Conservation (phyloP, 2,113 vertebrate genomes). For the Lasiurus cinereus region DNA sequence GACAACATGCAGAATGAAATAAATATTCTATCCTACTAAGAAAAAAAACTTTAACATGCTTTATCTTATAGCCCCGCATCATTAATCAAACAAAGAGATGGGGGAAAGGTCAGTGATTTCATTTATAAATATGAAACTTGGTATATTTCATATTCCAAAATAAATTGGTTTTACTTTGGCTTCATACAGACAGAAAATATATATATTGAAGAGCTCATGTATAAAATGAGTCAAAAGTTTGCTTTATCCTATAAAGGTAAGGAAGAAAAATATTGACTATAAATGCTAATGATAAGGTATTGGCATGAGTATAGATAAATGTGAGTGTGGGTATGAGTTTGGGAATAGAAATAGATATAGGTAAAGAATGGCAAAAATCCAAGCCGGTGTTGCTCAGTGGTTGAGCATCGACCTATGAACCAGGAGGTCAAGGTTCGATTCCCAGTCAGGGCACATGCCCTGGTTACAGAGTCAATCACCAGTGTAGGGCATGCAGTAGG, state of each 20-base stretch:
- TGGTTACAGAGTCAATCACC: too few species aligned
- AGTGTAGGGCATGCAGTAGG: too few species aligned
- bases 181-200: slow-evolving; percentile 3
- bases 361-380: neutral
- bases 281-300: neutral
- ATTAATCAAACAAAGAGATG: neutral
- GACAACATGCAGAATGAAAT: neutral
- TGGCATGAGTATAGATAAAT: neutral
- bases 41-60: neutral
- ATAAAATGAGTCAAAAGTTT: neutral
- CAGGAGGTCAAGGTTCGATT: too few species aligned
- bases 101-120: neutral
- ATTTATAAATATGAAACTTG: neutral
- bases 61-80: neutral
- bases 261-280: neutral
- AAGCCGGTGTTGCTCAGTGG: too few species aligned
- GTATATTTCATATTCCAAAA: neutral
- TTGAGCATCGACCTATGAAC: too few species aligned
- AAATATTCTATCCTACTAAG: neutral
- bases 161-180: neutral
- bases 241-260: neutral
- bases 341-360: neutral
- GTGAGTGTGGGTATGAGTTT: neutral
- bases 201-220: neutral
- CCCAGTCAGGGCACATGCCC: too few species aligned